Conservation (phyloP, 2,113 vertebrate species). For the Struthidea cinerea region DNA sequence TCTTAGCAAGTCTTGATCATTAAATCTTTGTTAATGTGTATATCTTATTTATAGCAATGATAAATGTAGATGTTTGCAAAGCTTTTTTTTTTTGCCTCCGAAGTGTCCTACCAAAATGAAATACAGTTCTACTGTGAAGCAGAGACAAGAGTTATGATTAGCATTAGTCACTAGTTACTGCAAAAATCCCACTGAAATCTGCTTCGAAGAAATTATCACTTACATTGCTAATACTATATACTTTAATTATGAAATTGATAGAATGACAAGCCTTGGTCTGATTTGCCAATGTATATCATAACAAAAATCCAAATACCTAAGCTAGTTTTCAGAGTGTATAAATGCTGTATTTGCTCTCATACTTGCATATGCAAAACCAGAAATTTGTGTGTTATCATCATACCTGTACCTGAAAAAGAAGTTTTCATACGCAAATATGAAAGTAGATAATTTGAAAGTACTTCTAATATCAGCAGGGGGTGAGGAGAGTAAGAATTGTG, state of each 20-base stretch:
- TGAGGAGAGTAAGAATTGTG: not conserved
- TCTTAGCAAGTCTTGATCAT: not conserved
- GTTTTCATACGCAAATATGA: not conserved
- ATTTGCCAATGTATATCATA: not conserved
- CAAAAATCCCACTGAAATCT: not conserved
- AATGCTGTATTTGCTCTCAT: not conserved
- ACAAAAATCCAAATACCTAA: not conserved
- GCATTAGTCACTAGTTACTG: not conserved
- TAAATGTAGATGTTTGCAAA: not conserved
- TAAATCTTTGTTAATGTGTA: not conserved
- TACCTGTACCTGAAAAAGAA: not conserved
- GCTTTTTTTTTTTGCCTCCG: not conserved
- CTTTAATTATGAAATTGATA: not conserved
- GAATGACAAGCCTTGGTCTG: not conserved
- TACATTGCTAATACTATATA: not conserved
- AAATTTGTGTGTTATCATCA: not conserved
- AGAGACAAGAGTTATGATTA: not conserved
- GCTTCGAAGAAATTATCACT: not conserved
- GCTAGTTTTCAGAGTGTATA: not conserved
- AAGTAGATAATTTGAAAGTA: not conserved
- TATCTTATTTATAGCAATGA: conserved; percentile 37
- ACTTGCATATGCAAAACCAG: not conserved
- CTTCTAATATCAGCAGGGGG: not conserved
- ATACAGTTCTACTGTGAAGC: not conserved
- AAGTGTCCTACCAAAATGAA: not conserved